phyloP scores from a whole-genome alignment of 2,888 invertebrate species.

The Cerastis rubricosa region DNA sequence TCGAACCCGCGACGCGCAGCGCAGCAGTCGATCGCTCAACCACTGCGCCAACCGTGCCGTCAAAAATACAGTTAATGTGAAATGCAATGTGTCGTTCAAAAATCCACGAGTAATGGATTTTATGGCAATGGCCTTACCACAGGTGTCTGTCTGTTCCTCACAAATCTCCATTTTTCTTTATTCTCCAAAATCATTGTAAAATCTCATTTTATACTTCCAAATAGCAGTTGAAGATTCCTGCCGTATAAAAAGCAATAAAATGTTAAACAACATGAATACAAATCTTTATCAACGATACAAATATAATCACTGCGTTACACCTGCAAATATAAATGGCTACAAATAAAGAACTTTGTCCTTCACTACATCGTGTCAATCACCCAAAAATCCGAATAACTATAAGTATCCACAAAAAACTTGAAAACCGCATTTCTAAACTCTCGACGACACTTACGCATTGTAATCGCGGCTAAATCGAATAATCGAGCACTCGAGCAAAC shows the following conservation, averaged over 20 bases:
- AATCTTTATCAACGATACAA: slow-evolving; percentile 64
- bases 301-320: slow-evolving; percentile 62
- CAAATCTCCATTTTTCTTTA: slow-evolving; percentile 15
- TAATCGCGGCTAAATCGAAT: slow-evolving; percentile 87
- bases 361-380: slow-evolving; percentile 65
- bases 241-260: slow-evolving; percentile 57
- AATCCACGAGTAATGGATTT: background rate
- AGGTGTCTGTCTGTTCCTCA: slow-evolving; percentile 14
- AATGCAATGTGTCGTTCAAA: background rate
- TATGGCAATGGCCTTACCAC: background rate
- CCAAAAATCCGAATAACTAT: slow-evolving; percentile 61
- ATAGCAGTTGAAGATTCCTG: slow-evolving; percentile 35
- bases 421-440: slow-evolving; percentile 77
- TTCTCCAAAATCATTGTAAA: slow-evolving; percentile 25
- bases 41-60: too few species aligned
- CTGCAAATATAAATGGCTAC: slow-evolving; percentile 60
- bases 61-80: slow-evolving; percentile 2
- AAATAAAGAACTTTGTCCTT: slow-evolving; percentile 55
- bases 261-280: slow-evolving; percentile 57
- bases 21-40: too few species aligned
- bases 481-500: slow-evolving; percentile 86
- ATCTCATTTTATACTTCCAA: slow-evolving; percentile 31
- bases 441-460: slow-evolving; percentile 85
- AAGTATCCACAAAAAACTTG: slow-evolving; percentile 69
- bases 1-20: too few species aligned